phyloP scores from a whole-genome alignment of 2,797 vertebrate species.

The Pitangus sulphuratus region DNA sequence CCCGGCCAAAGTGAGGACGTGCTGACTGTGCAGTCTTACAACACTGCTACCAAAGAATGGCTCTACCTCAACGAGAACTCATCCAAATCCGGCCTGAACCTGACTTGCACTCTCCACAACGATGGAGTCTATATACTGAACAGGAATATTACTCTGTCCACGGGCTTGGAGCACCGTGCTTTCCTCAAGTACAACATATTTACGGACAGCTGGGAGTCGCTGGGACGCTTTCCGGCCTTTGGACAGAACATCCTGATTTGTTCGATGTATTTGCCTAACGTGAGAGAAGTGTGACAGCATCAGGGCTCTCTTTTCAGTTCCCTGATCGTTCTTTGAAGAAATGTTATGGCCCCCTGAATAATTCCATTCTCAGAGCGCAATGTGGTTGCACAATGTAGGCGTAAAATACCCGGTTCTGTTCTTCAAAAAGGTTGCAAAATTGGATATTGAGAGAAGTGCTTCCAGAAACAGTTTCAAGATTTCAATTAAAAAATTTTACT shows the following conservation, averaged over 20 bases:
- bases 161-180: constrained; percentile 88
- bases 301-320: not conserved
- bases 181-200: constrained; percentile 96
- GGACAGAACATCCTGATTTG: constrained; percentile 94
- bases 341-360: not conserved
- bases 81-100: constrained; percentile 92
- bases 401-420: not conserved
- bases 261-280: constrained; percentile 89
- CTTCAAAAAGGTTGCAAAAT: not conserved
- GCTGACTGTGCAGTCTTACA: constrained; percentile 92
- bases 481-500: not conserved
- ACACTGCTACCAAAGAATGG: constrained; percentile 86
- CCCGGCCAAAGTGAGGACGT: constrained; percentile 86
- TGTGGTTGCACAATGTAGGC: not conserved
- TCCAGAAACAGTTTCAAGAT: not conserved
- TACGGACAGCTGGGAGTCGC: constrained; percentile 88
- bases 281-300: constrained; percentile 64
- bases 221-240: constrained; percentile 88
- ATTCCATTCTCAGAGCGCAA: not conserved
- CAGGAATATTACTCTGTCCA: constrained; percentile 87
- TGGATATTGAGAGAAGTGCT: not conserved
- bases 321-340: not conserved
- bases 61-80: constrained; percentile 91
- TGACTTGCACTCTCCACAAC: constrained; percentile 93
- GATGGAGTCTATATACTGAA: constrained; percentile 96